A percentile compares a stretch with the other conserved stretches of the same genome.
Evolutionary conservation across 2,888 invertebrate genomes (phyloP).

Genomic region (Cephus rjabovi): DNA sequence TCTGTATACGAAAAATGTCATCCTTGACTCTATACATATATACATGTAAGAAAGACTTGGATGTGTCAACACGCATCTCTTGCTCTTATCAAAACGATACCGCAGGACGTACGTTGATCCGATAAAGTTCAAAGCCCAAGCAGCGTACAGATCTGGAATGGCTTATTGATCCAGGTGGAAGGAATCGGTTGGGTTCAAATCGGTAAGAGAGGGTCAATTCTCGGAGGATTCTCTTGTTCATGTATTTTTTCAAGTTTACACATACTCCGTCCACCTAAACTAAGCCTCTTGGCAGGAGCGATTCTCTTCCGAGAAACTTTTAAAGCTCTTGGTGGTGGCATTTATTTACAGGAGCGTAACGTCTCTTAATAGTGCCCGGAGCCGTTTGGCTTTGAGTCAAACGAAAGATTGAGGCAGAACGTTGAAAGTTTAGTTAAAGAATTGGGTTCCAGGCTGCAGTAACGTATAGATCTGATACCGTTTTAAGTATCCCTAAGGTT

Average conservation of each 20-base stretch:
- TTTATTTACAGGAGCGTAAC: background rate
- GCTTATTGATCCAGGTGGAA: background rate
- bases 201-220: background rate
- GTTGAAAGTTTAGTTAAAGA: background rate
- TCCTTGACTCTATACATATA: background rate
- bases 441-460: background rate
- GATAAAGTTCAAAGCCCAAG: background rate
- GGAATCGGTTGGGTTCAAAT: background rate
- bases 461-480: no score
- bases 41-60: background rate
- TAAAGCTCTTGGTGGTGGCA: background rate
- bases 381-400: background rate
- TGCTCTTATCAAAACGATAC: background rate
- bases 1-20: background rate
- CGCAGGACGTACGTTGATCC: background rate
- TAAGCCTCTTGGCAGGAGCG: background rate
- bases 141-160: background rate
- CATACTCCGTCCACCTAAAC: background rate
- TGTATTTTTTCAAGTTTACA: background rate
- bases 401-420: background rate
- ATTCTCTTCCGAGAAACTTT: background rate
- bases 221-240: background rate
- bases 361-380: background rate
- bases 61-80: background rate
- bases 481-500: background rate